These are phyloP conservation scores for Scylla paramamosain DNA, from an alignment of 1,140 invertebrate species.

Conservation along the genomic window DNA sequence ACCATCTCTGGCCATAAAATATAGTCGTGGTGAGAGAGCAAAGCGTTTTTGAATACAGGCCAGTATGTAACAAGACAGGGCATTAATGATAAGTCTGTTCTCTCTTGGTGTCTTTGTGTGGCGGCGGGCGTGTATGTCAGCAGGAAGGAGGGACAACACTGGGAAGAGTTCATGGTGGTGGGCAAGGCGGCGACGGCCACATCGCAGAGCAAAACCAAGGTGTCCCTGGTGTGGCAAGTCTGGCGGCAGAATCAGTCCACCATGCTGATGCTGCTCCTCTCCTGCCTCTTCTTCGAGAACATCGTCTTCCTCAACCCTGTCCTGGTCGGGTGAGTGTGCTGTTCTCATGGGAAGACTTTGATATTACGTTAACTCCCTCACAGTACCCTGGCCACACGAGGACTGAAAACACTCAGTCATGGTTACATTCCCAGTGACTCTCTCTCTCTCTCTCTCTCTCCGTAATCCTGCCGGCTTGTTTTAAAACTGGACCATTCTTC, in stretches of 20 bases:
- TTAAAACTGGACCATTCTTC: not conserved
- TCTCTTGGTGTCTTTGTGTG: too few species aligned
- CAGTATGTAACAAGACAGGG: too few species aligned
- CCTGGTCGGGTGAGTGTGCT: not conserved
- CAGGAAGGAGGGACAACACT: not conserved
- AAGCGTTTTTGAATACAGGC: too few species aligned
- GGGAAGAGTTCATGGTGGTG: not conserved
- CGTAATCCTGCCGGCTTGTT: too few species aligned
- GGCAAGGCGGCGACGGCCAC: not conserved
- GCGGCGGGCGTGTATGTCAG: not conserved
- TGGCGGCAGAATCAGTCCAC: not conserved
- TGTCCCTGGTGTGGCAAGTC: not conserved
- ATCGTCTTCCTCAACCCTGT: not conserved
- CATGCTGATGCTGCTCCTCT: not conserved
- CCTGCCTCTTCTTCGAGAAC: not conserved
- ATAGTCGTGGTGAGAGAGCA: too few species aligned
- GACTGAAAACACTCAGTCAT: too few species aligned
- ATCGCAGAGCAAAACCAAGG: not conserved
- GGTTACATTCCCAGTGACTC: too few species aligned
- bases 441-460: too few species aligned
- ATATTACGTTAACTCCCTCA: too few species aligned
- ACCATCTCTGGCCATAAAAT: too few species aligned
- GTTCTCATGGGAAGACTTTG: not conserved
- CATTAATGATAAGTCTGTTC: too few species aligned
- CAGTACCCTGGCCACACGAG: too few species aligned